Evolutionary conservation across 2,797 vertebrate genomes (phyloP).

Genomic region (Pangasius mekongensis): DNA sequence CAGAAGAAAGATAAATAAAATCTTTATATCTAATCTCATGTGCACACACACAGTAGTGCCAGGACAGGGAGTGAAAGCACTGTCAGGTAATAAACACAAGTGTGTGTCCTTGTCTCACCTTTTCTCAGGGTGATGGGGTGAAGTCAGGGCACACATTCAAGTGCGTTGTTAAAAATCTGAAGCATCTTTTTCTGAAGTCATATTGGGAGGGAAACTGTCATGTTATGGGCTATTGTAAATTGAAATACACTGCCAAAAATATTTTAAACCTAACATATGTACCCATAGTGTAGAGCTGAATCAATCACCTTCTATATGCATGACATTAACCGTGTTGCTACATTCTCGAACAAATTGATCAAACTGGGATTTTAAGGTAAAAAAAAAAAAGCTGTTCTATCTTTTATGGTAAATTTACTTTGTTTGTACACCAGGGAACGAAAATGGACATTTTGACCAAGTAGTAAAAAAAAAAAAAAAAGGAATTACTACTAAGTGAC

Average conservation of each 20-base stretch:
- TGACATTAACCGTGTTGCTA: not conserved
- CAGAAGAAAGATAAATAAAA: constrained; percentile 33
- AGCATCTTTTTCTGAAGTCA: not conserved
- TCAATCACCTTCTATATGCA: not conserved
- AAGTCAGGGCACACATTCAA: constrained; percentile 19
- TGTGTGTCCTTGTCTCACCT: constrained; percentile 9
- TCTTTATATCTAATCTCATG: constrained; percentile 28
- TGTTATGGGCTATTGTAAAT: not conserved
- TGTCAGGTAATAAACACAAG: constrained; percentile 25
- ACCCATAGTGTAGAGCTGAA: not conserved
- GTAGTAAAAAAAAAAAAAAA: not conserved
- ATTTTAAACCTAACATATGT: not conserved
- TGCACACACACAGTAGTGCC: not conserved
- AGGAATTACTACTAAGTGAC: not conserved
- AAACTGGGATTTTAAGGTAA: not conserved
- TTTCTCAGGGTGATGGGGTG: not conserved
- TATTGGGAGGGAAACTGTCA: not conserved
- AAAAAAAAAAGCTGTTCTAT: not conserved
- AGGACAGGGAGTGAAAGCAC: constrained; percentile 24
- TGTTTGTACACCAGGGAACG: not conserved
- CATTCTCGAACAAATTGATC: no score
- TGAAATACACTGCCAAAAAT: not conserved
- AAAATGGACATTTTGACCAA: not conserved
- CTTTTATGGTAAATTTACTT: not conserved
- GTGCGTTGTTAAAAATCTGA: constrained; percentile 16